Conservation (phyloP, 2,888 invertebrate species). For the Andrena trimmerana region DNA sequence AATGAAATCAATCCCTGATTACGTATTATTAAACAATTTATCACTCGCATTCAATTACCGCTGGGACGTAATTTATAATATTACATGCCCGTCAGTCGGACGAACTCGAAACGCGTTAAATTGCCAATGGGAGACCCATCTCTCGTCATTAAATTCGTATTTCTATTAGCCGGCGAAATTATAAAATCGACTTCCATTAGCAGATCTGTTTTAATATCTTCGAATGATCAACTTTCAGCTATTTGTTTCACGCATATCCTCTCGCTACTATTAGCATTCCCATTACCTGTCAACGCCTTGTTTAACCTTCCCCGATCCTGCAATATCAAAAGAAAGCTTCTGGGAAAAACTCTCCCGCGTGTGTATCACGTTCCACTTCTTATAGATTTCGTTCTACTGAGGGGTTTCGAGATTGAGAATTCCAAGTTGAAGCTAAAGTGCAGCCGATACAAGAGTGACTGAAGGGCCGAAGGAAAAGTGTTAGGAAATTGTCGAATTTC, state of each 20-base stretch:
- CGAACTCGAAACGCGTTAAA: conserved; percentile 24
- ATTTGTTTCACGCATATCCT: no score
- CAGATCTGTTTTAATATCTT: background rate
- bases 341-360: background rate
- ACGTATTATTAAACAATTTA: conserved; percentile 64
- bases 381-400: conserved; percentile 2
- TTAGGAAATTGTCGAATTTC: conserved; percentile 13
- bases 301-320: no score
- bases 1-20: conserved; percentile 58
- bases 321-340: no score
- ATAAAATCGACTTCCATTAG: background rate
- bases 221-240: background rate
- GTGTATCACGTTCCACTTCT: background rate
- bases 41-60: conserved; percentile 53
- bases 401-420: conserved; percentile 1
- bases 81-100: background rate
- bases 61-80: conserved; percentile 36
- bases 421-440: conserved; percentile 18
- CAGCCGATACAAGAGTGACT: background rate
- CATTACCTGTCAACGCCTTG: no score
- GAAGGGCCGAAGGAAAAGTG: background rate
- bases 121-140: background rate
- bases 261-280: no score
- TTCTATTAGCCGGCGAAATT: background rate
- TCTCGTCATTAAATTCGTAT: background rate